These are phyloP conservation scores for Stegophylla sp. DNA, from an alignment of 2,888 invertebrate genomes.

Conservation along the genomic window DNA sequence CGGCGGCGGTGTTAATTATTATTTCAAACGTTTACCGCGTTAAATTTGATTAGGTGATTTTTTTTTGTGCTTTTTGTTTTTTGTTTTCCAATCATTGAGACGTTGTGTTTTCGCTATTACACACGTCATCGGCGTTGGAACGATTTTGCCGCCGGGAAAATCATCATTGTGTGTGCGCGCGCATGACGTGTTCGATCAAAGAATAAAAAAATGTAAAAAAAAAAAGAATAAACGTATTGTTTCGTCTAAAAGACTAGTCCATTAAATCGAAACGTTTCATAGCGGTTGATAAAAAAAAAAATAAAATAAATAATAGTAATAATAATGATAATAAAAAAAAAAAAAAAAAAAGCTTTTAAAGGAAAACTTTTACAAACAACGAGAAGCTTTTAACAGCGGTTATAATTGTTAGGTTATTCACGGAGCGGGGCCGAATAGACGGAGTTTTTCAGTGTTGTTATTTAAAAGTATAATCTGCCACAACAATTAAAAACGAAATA, in stretches of 20 bases:
- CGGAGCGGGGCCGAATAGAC: neutral
- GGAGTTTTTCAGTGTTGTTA: neutral
- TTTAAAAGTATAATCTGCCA: conserved; percentile 7
- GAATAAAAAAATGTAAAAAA: no score
- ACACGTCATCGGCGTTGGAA: no score
- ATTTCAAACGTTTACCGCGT: no score
- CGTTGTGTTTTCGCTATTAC: no score
- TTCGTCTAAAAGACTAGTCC: conserved; percentile 1
- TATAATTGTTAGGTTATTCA: conserved; percentile 44
- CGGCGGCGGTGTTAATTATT: no score
- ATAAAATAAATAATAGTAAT: neutral
- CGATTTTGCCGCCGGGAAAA: no score
- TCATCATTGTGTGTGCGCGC: no score
- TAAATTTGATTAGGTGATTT: no score
- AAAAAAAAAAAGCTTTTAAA: conserved; percentile 22
- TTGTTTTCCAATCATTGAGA: no score
- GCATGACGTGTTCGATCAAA: no score
- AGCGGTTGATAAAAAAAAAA: conserved; percentile 26
- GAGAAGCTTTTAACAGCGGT: conserved; percentile 37
- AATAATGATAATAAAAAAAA: neutral
- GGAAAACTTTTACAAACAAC: conserved; percentile 42
- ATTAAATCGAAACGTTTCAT: conserved; percentile 40
- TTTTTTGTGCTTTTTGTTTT: no score
- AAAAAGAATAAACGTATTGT: conserved; percentile 18
- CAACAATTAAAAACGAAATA: neutral